A percentile compares a stretch with the other conserved stretches of the same genome.
phyloP scores from a whole-genome alignment of 2,888 invertebrate genomes.

The Portevinia maculata region DNA sequence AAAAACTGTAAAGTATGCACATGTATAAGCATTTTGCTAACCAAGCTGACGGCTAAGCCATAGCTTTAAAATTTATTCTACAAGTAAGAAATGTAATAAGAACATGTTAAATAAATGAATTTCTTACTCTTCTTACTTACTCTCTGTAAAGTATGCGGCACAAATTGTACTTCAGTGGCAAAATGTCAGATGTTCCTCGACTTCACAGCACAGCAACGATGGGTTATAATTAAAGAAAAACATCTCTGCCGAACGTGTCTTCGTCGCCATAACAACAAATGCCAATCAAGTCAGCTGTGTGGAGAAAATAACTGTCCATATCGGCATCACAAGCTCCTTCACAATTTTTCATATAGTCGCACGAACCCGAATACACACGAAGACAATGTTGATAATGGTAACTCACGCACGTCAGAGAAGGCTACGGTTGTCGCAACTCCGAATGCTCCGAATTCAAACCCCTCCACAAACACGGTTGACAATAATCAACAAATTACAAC shows the following conservation, averaged over 20 bases:
- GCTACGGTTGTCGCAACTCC: background rate
- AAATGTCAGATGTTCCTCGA: conserved; percentile 16
- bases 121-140: too few species aligned
- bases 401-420: background rate
- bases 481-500: background rate
- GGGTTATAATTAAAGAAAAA: conserved; percentile 16
- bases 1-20: too few species aligned
- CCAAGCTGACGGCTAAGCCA: too few species aligned
- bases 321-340: conserved; percentile 53
- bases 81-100: too few species aligned
- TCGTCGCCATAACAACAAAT: conserved; percentile 41
- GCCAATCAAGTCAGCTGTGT: conserved; percentile 27
- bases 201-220: background rate
- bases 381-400: background rate
- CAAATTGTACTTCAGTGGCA: conserved; percentile 6
- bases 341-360: conserved; percentile 20
- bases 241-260: conserved; percentile 53
- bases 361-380: background rate
- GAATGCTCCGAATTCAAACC: background rate
- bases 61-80: too few species aligned
- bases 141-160: background rate
- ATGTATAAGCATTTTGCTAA: too few species aligned
- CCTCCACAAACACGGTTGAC: background rate
- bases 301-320: conserved; percentile 40
- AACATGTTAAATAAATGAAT: too few species aligned